Evolutionary conservation across 1,140 invertebrate species (phyloP).

Genomic region (Zaprionus africanus): DNA sequence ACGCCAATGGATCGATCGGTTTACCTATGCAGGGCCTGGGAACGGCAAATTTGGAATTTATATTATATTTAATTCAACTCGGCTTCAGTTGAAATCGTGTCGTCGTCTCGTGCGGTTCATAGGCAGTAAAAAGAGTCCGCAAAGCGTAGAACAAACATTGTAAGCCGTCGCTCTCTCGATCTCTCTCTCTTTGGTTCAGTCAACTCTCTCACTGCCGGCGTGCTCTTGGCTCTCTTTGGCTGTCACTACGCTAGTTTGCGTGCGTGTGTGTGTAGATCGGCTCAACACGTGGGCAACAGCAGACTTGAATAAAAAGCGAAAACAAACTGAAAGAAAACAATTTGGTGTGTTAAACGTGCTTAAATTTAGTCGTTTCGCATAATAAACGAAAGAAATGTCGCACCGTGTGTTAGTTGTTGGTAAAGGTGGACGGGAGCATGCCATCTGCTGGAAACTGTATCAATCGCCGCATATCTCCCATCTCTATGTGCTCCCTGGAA

Average conservation of each 20-base stretch:
- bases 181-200: conserved; percentile 6
- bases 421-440: conserved; percentile 97
- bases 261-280: conserved; percentile 10
- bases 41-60: conserved; percentile 6
- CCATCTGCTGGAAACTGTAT: conserved; percentile 95
- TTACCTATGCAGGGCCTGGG: neutral
- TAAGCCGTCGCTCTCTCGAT: conserved; percentile 12
- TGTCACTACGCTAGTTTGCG: neutral
- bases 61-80: conserved; percentile 55
- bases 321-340: conserved; percentile 34
- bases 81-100: conserved; percentile 61
- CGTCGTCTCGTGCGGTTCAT: conserved; percentile 59
- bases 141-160: conserved; percentile 20
- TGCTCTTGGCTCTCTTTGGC: conserved; percentile 1
- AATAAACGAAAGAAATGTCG: conserved; percentile 56
- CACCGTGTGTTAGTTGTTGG: conserved; percentile 93
- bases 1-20: neutral
- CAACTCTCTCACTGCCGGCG: neutral
- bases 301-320: conserved; percentile 17
- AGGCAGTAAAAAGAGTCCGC: conserved; percentile 11
- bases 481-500: conserved; percentile 95
- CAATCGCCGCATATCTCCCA: conserved; percentile 90
- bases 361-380: conserved; percentile 3
- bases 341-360: conserved; percentile 48
- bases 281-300: conserved; percentile 64